Evolutionary conservation across 2,113 vertebrate species (phyloP).

Genomic region (Chiloscyllium plagiosum): DNA sequence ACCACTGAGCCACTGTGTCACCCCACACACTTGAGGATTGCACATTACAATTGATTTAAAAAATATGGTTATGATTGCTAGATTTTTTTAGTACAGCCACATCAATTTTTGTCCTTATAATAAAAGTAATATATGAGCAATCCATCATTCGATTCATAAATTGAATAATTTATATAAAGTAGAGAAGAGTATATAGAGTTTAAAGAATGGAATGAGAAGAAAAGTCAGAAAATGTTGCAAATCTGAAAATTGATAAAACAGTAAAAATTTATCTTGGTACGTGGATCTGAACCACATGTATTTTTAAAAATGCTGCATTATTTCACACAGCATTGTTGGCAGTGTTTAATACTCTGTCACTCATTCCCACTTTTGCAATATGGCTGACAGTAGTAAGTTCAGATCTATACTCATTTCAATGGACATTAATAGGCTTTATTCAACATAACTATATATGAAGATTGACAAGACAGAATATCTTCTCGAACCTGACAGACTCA

Average conservation of each 20-base stretch:
- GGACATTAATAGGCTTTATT: too few relatives aligned
- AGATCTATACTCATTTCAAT: too few relatives aligned
- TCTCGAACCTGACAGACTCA: too few relatives aligned
- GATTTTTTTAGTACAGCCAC: not conserved
- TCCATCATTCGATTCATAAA: not conserved
- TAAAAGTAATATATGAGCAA: not conserved
- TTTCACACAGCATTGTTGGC: not conserved
- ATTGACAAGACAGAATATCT: too few relatives aligned
- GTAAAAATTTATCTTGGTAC: not conserved
- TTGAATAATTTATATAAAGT: too few relatives aligned
- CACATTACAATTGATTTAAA: not conserved
- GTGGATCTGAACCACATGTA: not conserved
- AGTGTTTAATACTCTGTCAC: not conserved
- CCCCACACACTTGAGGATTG: not conserved
- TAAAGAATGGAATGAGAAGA: not conserved
- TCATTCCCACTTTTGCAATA: not conserved
- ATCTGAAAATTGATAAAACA: not conserved
- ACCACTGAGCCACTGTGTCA: too few relatives aligned
- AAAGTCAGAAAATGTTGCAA: not conserved
- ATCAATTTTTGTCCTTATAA: not conserved
- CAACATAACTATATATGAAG: too few relatives aligned
- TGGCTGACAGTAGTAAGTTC: not conserved
- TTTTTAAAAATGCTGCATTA: not conserved
- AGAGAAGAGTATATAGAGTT: not conserved
- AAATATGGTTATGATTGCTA: not conserved